Percentiles rank a stretch among this genome's conserved stretches.
These are phyloP conservation scores for Amblyteles armatorius DNA, from an alignment of 2,888 invertebrate species.

Conservation along the genomic window DNA sequence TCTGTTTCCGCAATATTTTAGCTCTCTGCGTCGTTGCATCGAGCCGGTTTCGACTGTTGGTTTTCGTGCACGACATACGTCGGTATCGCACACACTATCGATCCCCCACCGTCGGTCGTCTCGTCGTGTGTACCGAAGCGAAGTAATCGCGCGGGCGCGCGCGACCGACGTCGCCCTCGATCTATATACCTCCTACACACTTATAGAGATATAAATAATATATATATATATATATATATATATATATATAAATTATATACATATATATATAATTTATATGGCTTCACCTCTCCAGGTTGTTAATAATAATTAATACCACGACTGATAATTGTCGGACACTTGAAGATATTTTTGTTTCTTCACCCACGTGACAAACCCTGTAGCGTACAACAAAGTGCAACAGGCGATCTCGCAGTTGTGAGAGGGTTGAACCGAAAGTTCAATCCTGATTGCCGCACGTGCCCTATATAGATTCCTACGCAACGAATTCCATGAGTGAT, in stretches of 20 bases:
- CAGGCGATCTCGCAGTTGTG: not conserved
- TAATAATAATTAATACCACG: slow-evolving; percentile 75
- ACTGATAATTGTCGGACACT: slow-evolving; percentile 67
- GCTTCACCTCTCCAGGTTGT: slow-evolving; percentile 50
- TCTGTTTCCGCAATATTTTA: slow-evolving; percentile 37
- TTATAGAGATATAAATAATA: slow-evolving; percentile 9
- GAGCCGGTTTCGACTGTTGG: slow-evolving; percentile 32
- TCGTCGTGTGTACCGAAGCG: slow-evolving; percentile 44
- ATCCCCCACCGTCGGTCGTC: slow-evolving; percentile 30
- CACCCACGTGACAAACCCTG: slow-evolving; percentile 19
- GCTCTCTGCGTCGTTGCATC: slow-evolving; percentile 18
- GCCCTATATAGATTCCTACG: slow-evolving; percentile 28
- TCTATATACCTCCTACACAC: not conserved
- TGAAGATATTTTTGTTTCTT: not conserved
- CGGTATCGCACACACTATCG: slow-evolving; percentile 39
- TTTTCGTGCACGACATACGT: slow-evolving; percentile 4
- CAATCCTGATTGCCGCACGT: slow-evolving; percentile 35
- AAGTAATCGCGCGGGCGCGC: slow-evolving; percentile 41
- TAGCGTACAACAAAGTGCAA: not conserved
- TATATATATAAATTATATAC: slow-evolving; percentile 10
- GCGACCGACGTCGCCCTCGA: slow-evolving; percentile 9
- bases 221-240: not conserved
- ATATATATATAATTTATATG: slow-evolving; percentile 8
- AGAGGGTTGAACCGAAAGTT: slow-evolving; percentile 11
- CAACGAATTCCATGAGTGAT: slow-evolving; percentile 36